Evolutionary conservation across 2,113 vertebrate species (phyloP), one percentile per base, ranked within the genome.

Genomic region (Callipepla squamata): DNA sequence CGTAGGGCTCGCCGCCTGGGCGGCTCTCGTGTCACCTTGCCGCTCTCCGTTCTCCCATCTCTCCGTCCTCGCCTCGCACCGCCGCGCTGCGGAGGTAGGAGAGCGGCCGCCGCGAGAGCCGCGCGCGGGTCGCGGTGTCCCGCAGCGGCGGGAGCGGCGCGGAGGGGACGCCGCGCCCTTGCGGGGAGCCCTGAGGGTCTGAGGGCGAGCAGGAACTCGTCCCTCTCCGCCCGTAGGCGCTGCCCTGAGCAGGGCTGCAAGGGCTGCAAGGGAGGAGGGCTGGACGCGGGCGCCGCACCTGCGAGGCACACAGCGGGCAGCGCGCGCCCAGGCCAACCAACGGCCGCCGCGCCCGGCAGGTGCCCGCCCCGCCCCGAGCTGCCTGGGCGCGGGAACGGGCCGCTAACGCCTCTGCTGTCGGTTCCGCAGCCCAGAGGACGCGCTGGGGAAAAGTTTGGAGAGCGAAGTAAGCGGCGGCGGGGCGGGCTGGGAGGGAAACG

Each of bases 131-230:
- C 82, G 90, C 72, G 47, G 90, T 19, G 76, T 72, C 80, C 74
- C 45, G 47, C 79, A 45, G 82, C 53, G 34, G 74, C 45, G 50
- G 51, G 50, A 57, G 61, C n/a, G 51, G 61, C n/a, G 61, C 23
- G 23, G 57, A 59, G 51, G 80, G 92, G 87, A 94, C 92, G 48
- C 77, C 48, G 11, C 32, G 69, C 76, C 69, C 82, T 89, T 81
- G 68, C 34, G 2, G 30, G 18, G 22, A 47, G 53, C 62, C 38
- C 61, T 53, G 72, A 68, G 84, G 50, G 2, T 34, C 42, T 22
- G 7, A 14, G 44, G 19, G 28, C 22, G 3, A 6, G 21, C 38
- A 44, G 62, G n/a, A 63, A 58, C 69, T 45, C 9, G 0, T 13
- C 5, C 14, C 23, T 7, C 7, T 42, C 25, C 42, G 26, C 38